These are phyloP conservation scores for Semotilus atromaculatus DNA, from an alignment of 2,797 vertebrate species.

Conservation along the genomic window DNA sequence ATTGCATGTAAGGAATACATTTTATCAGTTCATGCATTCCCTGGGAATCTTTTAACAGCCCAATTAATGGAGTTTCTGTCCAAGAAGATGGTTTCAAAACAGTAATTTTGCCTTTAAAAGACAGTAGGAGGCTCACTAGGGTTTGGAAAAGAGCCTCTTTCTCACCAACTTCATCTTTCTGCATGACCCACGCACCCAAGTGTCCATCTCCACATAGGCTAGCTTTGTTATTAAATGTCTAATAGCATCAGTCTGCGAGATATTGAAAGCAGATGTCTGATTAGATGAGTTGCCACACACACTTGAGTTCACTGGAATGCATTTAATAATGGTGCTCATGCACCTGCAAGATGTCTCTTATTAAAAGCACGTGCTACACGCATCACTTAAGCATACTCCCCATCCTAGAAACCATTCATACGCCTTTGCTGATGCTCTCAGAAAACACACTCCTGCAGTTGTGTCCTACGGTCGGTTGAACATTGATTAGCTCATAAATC, in stretches of 20 bases:
- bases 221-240: slow-evolving; percentile 41
- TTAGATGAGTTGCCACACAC: slow-evolving; percentile 18
- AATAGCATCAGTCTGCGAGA: slow-evolving; percentile 48
- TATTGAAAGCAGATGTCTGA: slow-evolving; percentile 54
- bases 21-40: neutral
- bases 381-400: slow-evolving; percentile 11
- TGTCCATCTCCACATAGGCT: slow-evolving; percentile 13
- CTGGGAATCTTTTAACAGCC: neutral
- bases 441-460: slow-evolving; percentile 36
- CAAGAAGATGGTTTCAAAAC: neutral
- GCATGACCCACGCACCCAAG: neutral
- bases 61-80: neutral
- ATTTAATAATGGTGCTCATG: slow-evolving; percentile 28
- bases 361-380: slow-evolving; percentile 32
- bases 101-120: neutral
- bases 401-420: slow-evolving; percentile 15
- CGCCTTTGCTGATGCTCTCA: slow-evolving; percentile 25
- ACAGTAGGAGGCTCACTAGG: neutral
- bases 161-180: neutral
- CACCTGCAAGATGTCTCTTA: slow-evolving; percentile 45
- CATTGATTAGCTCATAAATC: slow-evolving; percentile 51
- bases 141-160: neutral
- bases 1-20: neutral
- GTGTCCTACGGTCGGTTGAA: slow-evolving; percentile 37
- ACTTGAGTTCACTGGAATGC: slow-evolving; percentile 33